These are phyloP conservation scores for Hydrozoanthus gracilis DNA, from an alignment of 92 coral and sea anemone species.

Conservation along the genomic window DNA sequence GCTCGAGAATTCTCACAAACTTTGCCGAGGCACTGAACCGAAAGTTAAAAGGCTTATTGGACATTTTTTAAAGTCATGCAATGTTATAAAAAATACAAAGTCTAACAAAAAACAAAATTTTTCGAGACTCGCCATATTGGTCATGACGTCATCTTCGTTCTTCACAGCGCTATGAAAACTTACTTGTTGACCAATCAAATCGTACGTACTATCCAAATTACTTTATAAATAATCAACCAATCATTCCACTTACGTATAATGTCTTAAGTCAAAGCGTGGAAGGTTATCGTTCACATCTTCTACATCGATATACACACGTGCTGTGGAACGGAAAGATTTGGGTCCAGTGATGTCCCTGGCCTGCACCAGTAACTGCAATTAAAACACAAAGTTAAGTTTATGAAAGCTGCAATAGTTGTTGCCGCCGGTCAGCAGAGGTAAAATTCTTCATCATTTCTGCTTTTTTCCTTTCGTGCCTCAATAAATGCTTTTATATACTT, in stretches of 20 bases:
- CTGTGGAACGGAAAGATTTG: constrained; percentile 34
- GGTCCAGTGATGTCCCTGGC: constrained; percentile 72
- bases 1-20: too few relatives aligned
- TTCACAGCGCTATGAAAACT: too few relatives aligned
- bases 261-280: constrained; percentile 63
- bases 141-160: too few relatives aligned
- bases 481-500: too few relatives aligned
- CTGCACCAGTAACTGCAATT: constrained; percentile 71
- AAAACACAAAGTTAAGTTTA: background rate
- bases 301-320: constrained; percentile 63
- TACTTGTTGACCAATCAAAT: too few relatives aligned
- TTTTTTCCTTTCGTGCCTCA: too few relatives aligned
- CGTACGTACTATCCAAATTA: background rate
- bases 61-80: too few relatives aligned
- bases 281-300: constrained; percentile 84
- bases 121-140: too few relatives aligned
- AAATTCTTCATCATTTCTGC: background rate
- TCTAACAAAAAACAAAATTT: too few relatives aligned
- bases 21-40: too few relatives aligned
- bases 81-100: too few relatives aligned
- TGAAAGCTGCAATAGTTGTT: background rate
- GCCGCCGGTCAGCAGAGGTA: background rate
- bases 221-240: background rate
- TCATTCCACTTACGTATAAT: constrained; percentile 63
- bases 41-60: too few relatives aligned